Evolutionary conservation across 2,113 vertebrate genomes (phyloP).

Genomic region (Galbula dea): DNA sequence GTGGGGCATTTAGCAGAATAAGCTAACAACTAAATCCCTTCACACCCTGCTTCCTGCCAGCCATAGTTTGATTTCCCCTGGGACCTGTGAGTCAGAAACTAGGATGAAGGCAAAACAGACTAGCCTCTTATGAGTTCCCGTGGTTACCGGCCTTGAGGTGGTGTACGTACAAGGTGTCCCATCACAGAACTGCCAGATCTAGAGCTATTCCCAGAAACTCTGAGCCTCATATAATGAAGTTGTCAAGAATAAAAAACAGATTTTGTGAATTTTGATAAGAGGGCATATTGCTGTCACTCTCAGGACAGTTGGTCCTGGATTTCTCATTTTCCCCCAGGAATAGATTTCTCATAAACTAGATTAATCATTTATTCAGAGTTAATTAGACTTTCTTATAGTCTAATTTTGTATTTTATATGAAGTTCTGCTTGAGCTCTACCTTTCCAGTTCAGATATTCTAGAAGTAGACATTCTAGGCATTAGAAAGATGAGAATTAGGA

Average conservation of each 20-base stretch:
- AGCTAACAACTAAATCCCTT: background rate
- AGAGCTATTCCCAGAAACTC: background rate
- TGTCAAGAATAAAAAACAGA: background rate
- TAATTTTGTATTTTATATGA: background rate
- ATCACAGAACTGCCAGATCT: background rate
- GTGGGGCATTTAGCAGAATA: background rate
- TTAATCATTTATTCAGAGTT: background rate
- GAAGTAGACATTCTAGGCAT: background rate
- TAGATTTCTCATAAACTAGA: background rate
- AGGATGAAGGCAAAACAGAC: background rate
- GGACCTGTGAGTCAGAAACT: conserved; percentile 4
- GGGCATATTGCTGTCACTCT: background rate
- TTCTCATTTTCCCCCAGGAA: background rate
- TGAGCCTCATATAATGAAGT: background rate
- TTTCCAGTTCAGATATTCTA: background rate
- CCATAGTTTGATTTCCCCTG: background rate
- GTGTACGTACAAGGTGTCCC: background rate
- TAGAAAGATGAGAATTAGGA: background rate
- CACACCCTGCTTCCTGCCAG: conserved; percentile 1
- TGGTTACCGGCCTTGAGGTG: background rate
- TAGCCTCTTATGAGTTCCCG: background rate
- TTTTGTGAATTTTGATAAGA: background rate
- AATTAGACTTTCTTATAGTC: background rate
- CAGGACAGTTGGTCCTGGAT: background rate
- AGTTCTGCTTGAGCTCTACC: background rate